These are phyloP conservation scores for Thinocorus orbignyianus DNA, from an alignment of 2,113 vertebrate species.

Conservation along the genomic window DNA sequence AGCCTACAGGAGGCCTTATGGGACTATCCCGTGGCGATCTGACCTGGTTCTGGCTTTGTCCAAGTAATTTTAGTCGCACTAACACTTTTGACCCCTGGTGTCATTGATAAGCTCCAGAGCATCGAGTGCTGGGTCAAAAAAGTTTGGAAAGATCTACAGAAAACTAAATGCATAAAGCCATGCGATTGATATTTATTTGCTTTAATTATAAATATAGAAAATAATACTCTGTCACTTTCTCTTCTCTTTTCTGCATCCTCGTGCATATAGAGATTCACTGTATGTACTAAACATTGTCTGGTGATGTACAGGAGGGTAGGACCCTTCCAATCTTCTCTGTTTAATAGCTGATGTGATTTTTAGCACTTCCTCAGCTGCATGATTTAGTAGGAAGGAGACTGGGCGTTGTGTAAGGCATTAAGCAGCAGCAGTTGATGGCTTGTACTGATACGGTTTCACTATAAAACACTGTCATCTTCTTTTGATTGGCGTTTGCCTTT, in stretches of 20 bases:
- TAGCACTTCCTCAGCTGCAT: neutral
- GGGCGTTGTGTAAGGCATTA: neutral
- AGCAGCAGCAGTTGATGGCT: neutral
- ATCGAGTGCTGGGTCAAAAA: constrained; percentile 62
- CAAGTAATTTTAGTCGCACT: constrained; percentile 87
- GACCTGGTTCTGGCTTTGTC: constrained; percentile 86
- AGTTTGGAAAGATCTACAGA: constrained; percentile 70
- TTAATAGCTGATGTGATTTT: neutral
- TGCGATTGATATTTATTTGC: constrained; percentile 53
- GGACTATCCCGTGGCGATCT: constrained; percentile 87
- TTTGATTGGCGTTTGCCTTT: constrained; percentile 22
- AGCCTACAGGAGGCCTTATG: constrained; percentile 80
- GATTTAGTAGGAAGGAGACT: neutral
- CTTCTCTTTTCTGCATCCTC: neutral
- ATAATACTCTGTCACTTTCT: constrained; percentile 28
- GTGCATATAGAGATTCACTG: neutral
- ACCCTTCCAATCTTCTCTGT: neutral
- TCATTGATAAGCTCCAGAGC: constrained; percentile 83
- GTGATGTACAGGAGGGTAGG: neutral
- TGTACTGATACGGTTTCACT: neutral
- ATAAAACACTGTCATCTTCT: constrained; percentile 1
- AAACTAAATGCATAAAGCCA: constrained; percentile 47
- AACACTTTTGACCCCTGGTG: constrained; percentile 76
- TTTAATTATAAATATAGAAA: constrained; percentile 43
- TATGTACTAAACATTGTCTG: neutral